phyloP scores from a whole-genome alignment of 1,140 invertebrate species.

The Dreissena rostriformis region DNA sequence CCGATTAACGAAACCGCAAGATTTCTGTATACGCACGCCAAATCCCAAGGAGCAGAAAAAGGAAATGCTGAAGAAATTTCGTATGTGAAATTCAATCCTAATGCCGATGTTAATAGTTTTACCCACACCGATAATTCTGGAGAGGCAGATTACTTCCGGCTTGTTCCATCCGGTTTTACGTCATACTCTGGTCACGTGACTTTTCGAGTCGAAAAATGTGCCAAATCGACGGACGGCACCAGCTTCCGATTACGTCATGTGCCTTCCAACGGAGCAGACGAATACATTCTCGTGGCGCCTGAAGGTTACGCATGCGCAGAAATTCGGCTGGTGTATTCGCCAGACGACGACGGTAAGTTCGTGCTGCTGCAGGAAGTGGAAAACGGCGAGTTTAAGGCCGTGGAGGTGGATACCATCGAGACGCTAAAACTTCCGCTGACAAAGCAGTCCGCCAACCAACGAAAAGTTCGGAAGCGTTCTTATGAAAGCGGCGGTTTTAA shows the following conservation, averaged over 20 bases:
- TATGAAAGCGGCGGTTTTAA: too few species aligned
- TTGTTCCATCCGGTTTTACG: slow-evolving; percentile 17
- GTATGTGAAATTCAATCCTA: neutral
- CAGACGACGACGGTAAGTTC: neutral
- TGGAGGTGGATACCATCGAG: too few species aligned
- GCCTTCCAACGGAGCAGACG: slow-evolving; percentile 13
- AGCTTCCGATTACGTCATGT: slow-evolving; percentile 24
- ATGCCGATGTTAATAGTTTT: neutral
- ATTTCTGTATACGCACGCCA: slow-evolving; percentile 11
- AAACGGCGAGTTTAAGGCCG: too few species aligned
- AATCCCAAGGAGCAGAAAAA: neutral
- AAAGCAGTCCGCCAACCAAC: too few species aligned
- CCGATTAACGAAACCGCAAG: neutral
- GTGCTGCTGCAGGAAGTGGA: slow-evolving; percentile 31
- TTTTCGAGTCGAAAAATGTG: slow-evolving; percentile 30
- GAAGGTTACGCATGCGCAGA: slow-evolving; percentile 2
- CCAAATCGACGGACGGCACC: neutral
- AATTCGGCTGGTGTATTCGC: slow-evolving; percentile 17
- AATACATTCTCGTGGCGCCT: slow-evolving; percentile 30
- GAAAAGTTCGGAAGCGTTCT: too few species aligned
- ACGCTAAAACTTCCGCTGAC: too few species aligned
- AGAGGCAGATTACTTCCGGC: neutral
- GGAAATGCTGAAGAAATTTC: neutral
- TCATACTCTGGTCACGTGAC: neutral
- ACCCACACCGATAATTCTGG: neutral